phyloP scores from a whole-genome alignment of 2,888 invertebrate species.

The Bedellia somnulentella region DNA sequence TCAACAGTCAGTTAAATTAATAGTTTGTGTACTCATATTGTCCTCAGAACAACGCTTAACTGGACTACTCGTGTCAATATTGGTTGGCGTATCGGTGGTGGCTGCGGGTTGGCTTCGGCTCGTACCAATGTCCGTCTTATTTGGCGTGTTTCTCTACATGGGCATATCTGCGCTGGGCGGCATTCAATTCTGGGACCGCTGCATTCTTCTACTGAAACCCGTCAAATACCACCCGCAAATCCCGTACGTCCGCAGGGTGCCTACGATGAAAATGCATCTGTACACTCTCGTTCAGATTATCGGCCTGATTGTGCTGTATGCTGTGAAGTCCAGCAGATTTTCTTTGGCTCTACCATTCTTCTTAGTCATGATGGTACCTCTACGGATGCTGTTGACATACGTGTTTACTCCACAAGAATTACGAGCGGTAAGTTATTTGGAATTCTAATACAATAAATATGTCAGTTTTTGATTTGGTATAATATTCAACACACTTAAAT shows the following conservation, averaged over 20 bases:
- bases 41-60: constrained; percentile 87
- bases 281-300: constrained; percentile 84
- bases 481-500: too few relatives aligned
- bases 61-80: constrained; percentile 74
- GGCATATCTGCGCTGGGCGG: constrained; percentile 93
- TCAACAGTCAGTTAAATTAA: too few relatives aligned
- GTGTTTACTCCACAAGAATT: constrained; percentile 82
- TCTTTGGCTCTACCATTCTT: constrained; percentile 94
- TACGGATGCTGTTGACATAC: constrained; percentile 71
- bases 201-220: constrained; percentile 88
- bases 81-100: constrained; percentile 83
- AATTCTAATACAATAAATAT: too few relatives aligned
- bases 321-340: constrained; percentile 85
- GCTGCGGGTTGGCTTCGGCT: constrained; percentile 78
- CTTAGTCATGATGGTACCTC: constrained; percentile 87
- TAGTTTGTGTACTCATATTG: too few relatives aligned
- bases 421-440: constrained; percentile 81
- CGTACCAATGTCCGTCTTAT: constrained; percentile 94
- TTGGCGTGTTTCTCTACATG: constrained; percentile 97
- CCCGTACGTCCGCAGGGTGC: constrained; percentile 85
- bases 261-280: constrained; percentile 88
- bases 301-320: constrained; percentile 79
- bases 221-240: constrained; percentile 93
- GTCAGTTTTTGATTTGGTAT: too few relatives aligned
- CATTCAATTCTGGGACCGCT: constrained; percentile 90